Evolutionary conservation across 2,113 vertebrate genomes (phyloP), one percentile per base, ranked within the genome.

Genomic region (Odocoileus hemionus): DNA sequence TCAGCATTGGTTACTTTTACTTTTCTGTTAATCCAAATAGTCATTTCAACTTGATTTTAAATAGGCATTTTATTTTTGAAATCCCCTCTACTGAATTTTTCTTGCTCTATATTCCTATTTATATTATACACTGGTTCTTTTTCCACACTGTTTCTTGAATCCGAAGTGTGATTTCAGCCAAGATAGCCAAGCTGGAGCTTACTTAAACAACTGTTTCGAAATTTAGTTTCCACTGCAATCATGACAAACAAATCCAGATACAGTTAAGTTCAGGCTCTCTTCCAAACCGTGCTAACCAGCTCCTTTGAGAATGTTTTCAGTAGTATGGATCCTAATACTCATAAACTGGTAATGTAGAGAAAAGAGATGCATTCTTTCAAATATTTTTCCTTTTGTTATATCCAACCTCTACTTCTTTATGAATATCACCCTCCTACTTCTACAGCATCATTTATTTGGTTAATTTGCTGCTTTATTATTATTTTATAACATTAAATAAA

Each of bases 11-110:
- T 67, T 84, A 50, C 50, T 82, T 93, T 60, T 23, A 67, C 67
- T 82, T 96, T 86, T 12, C 12, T 94, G 36, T 84, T 96, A 91
- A 95, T 76, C 30, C 57, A 94, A 94, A 90, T 84, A 89, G 33
- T 82, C 15, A 25, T 89, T 97, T 95, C 86, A 87, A 96, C 83
- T 96, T 94, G 11, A 96, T 95, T 90, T 94, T 95, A 95, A 96
- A 74, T 76, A 43, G 67, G 74, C 30, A 92, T 89, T 96, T 95
- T 76, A 88, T 84, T 96, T 95, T 79, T 78, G 39, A 94, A 96
- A 85, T 95, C 25, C 54, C 88, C 70, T 93, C 54, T 78, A 15
- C 84, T 97, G 26, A 57, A 30, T 85, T 93, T 95, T 85, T 89
- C 64, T 86, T 94, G 25, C 36, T 97, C 60, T 76, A 12, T 91